Conservation (phyloP, 2,113 vertebrate species). For the Heterotis niloticus region DNA sequence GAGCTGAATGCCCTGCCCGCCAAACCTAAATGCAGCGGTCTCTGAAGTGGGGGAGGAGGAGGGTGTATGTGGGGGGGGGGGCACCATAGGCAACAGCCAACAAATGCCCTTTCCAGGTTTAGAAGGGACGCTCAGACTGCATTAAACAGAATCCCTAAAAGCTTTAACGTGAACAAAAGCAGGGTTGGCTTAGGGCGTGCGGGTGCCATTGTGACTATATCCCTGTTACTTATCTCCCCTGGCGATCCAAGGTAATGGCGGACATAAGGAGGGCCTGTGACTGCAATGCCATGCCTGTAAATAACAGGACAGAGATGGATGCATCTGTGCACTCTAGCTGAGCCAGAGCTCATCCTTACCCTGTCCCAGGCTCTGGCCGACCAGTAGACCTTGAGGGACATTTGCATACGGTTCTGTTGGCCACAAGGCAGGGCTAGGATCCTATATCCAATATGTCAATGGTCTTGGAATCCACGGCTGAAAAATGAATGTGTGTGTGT, state of each 20-base stretch:
- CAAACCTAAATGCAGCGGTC: slow-evolving; percentile 47
- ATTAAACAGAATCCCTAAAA: slow-evolving; percentile 57
- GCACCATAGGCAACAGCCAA: slow-evolving; percentile 7
- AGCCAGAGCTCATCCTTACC: slow-evolving; percentile 40
- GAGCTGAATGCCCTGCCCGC: slow-evolving; percentile 48
- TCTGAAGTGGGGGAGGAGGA: slow-evolving; percentile 34
- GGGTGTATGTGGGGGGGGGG: slow-evolving; percentile 25
- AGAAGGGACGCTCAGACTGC: slow-evolving; percentile 48
- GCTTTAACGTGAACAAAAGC: slow-evolving; percentile 62
- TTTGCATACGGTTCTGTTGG: slow-evolving; percentile 34
- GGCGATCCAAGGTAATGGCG: slow-evolving; percentile 49
- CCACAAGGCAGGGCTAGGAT: slow-evolving; percentile 27
- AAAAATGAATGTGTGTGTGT: too few species aligned
- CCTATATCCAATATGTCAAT: slow-evolving; percentile 31
- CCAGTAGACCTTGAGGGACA: neutral
- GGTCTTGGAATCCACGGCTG: slow-evolving; percentile 18
- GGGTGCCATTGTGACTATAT: slow-evolving; percentile 44
- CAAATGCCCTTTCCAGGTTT: slow-evolving; percentile 55
- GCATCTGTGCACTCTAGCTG: slow-evolving; percentile 47
- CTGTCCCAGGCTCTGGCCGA: slow-evolving; percentile 18
- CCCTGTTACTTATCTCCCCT: slow-evolving; percentile 54
- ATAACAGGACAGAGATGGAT: slow-evolving; percentile 44
- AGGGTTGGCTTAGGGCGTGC: slow-evolving; percentile 22
- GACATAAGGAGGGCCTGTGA: slow-evolving; percentile 46
- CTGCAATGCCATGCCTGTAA: slow-evolving; percentile 48